A percentile compares a stretch with the other conserved stretches of the same genome.
phyloP scores from a whole-genome alignment of 2,113 vertebrate genomes.

The Clarias magur region DNA sequence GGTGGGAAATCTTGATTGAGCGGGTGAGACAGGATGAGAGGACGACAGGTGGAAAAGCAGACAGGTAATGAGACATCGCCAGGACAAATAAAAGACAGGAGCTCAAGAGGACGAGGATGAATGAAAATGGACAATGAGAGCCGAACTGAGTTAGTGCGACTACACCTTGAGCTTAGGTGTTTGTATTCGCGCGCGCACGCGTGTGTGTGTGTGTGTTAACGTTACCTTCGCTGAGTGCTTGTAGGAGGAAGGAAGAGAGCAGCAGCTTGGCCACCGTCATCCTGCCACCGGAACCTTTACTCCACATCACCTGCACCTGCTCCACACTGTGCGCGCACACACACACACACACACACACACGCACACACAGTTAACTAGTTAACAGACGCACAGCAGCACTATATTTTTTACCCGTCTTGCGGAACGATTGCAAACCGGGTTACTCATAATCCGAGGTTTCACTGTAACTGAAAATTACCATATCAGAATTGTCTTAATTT shows the following conservation, averaged over 20 bases:
- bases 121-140: slow-evolving; percentile 9
- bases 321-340: slow-evolving; percentile 45
- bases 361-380: neutral
- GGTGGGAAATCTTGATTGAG: slow-evolving; percentile 33
- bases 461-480: too few species aligned
- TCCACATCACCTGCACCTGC: slow-evolving; percentile 67
- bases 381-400: neutral
- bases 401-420: too few species aligned
- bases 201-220: slow-evolving; percentile 26
- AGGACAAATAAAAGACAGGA: slow-evolving; percentile 31
- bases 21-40: slow-evolving; percentile 34
- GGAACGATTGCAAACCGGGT: too few species aligned
- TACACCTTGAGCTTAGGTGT: neutral
- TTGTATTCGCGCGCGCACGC: neutral
- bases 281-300: slow-evolving; percentile 63
- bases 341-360: slow-evolving; percentile 4
- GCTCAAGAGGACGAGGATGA: slow-evolving; percentile 15
- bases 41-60: slow-evolving; percentile 32
- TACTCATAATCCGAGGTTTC: too few species aligned
- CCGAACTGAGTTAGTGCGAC: slow-evolving; percentile 4
- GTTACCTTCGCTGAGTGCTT: slow-evolving; percentile 69
- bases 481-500: neutral
- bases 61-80: slow-evolving; percentile 32
- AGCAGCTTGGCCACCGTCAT: slow-evolving; percentile 70
- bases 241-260: slow-evolving; percentile 68